Base-by-base conservation (phyloP, 2,888 invertebrate genomes). In the Eubasilissa splendida region DNA sequence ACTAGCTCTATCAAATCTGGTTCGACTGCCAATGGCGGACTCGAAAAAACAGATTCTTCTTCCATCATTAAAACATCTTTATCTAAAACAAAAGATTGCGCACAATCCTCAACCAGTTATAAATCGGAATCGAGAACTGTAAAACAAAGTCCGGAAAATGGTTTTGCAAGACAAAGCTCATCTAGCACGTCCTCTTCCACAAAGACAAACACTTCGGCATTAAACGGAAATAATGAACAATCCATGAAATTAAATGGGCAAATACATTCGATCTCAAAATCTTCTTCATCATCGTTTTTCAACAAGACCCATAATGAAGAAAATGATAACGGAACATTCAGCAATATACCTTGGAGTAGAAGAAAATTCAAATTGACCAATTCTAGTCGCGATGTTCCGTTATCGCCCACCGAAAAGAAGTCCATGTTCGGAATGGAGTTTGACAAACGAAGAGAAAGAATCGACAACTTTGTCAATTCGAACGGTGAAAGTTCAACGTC, bases 381-480 rank as follows among this genome's bases (percentile, higher is more conserved):
- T 84, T 91, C 92, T 87, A 94, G 94, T 85, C 90, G 95, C 84
- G 95, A 95, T 86, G 95, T 95, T 0, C 95, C 95, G 1, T 88
- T 93, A 52, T 92, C 92, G 60, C 91, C 92, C 8, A 90, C 91
- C 5, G 91, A 93, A 56, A 91, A 89, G 73, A 92, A 90, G 84
- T 88, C 87, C n/a, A 90, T 90, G 85, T 91, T 91, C 84, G 82
- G 80, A 7, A 88, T 88, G 78, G 91, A 90, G 84, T 91, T 91
- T 84, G 90, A 89, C 82, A 88, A 87, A 84, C 85, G 90, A 83
- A 86, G 90, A 66, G 90, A 90, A 58, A 88, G 88, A 80, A 90
- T 90, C 85, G 89, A 90, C 82, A 89, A 89, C 86, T 85, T 90
- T 83, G 89, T 89, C 31, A 80, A 82, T 22, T 58, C 58, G 12